Conservation (phyloP, 2,113 vertebrate genomes). For the Cariama cristata region DNA sequence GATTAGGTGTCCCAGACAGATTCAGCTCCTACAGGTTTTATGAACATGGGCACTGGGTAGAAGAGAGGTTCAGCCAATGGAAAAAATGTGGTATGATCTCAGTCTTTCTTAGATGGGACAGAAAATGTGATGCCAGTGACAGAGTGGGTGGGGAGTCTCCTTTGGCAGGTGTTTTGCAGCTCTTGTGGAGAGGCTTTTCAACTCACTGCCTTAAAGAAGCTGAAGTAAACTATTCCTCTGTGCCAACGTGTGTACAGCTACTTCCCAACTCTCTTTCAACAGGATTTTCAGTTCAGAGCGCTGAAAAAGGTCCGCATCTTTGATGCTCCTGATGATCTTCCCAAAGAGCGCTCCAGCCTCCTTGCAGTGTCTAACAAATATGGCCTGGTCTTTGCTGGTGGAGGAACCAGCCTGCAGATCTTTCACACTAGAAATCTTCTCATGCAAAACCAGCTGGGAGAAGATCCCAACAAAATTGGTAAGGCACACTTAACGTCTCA, state of each 20-base stretch:
- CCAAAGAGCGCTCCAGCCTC: slow-evolving; percentile 87
- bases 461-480: slow-evolving; percentile 90
- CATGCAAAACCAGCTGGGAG: slow-evolving; percentile 81
- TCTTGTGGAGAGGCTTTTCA: neutral
- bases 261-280: neutral
- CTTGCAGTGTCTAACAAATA: slow-evolving; percentile 92
- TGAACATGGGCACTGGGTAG: neutral
- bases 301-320: slow-evolving; percentile 94
- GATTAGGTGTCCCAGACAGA: neutral
- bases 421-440: slow-evolving; percentile 85
- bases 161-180: neutral
- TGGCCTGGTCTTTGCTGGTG: slow-evolving; percentile 87
- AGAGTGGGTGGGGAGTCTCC: neutral
- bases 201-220: neutral
- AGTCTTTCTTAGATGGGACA: neutral
- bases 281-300: slow-evolving; percentile 97
- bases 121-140: neutral
- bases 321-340: slow-evolving; percentile 80
- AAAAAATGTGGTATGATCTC: neutral
- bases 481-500: fast-evolving
- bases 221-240: neutral
- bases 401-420: slow-evolving; percentile 82
- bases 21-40: neutral
- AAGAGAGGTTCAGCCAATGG: neutral
- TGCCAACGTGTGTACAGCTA: neutral